A percentile compares a stretch with the other conserved stretches of the same genome.
Evolutionary conservation across 2,113 vertebrate species (phyloP).

Genomic region (Melanocharis versteri): DNA sequence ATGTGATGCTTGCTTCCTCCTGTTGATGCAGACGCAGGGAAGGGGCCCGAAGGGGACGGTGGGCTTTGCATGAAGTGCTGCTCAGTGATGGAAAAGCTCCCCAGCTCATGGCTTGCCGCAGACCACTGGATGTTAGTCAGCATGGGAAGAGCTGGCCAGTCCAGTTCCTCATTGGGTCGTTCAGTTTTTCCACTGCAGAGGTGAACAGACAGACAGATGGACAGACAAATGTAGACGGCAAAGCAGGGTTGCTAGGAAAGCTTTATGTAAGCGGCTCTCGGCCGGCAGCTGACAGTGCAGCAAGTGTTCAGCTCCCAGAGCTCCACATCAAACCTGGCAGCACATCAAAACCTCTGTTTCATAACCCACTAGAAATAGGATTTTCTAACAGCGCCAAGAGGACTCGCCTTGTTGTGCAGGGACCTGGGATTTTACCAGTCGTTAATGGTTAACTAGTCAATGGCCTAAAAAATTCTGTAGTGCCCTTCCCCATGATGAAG

Average conservation of each 20-base stretch:
- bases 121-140: slow-evolving; percentile 5
- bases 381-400: slow-evolving; percentile 69
- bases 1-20: slow-evolving; percentile 46
- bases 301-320: slow-evolving; percentile 67
- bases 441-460: slow-evolving; percentile 59
- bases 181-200: slow-evolving; percentile 24
- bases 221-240: not conserved
- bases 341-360: slow-evolving; percentile 80
- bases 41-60: slow-evolving; percentile 20
- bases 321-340: slow-evolving; percentile 75
- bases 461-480: not conserved
- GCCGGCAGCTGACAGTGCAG: slow-evolving; percentile 57
- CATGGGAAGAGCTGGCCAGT: not conserved
- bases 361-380: slow-evolving; percentile 77
- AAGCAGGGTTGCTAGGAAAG: slow-evolving; percentile 61
- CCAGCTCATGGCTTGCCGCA: not conserved
- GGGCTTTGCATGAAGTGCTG: not conserved
- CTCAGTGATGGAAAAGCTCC: not conserved
- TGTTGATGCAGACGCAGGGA: not conserved
- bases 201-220: not conserved
- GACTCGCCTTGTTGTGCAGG: slow-evolving; percentile 25
- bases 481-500: not conserved
- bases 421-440: slow-evolving; percentile 62
- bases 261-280: slow-evolving; percentile 71
- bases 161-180: not conserved